Conservation (phyloP, 2,888 invertebrate genomes). For the Drosophila leonis region DNA sequence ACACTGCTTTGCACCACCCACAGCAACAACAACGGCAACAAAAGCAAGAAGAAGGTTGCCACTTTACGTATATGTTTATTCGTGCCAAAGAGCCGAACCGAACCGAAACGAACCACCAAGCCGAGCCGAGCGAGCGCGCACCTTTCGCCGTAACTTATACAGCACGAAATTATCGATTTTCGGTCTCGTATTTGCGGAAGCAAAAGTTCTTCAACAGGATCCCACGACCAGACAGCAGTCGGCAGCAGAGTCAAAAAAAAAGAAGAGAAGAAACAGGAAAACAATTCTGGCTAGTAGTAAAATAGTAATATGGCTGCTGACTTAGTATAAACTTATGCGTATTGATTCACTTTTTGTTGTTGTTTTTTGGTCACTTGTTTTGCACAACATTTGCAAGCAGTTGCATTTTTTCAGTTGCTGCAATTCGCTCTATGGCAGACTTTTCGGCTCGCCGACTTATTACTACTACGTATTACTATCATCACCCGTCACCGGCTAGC, state of each 20-base stretch:
- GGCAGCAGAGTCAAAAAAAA: constrained; percentile 27
- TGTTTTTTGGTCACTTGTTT: constrained; percentile 32
- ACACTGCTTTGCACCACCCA: constrained; percentile 44
- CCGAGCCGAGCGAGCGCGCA: constrained; percentile 72
- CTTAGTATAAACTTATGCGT: constrained; percentile 7
- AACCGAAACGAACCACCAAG: constrained; percentile 27
- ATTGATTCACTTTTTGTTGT: constrained; percentile 1
- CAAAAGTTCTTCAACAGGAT: constrained; percentile 69
- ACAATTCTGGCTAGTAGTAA: constrained; percentile 6
- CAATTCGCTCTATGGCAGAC: constrained; percentile 48
- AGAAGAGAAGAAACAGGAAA: constrained; percentile 6
- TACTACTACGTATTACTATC: constrained; percentile 78
- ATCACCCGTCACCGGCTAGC: constrained; percentile 80
- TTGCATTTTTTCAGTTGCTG: constrained; percentile 36
- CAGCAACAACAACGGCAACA: constrained; percentile 28
- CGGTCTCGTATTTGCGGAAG: constrained; percentile 74
- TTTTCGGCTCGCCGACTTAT: constrained; percentile 66
- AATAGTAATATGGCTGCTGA: constrained; percentile 14
- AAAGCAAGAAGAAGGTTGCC: constrained; percentile 31
- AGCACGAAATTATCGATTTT: constrained; percentile 84
- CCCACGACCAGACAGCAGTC: constrained; percentile 50
- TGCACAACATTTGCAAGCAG: constrained; percentile 40
- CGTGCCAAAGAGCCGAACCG: constrained; percentile 50
- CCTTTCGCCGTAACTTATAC: constrained; percentile 84
- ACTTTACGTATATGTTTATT: constrained; percentile 24